Evolutionary conservation across 2,888 invertebrate genomes (phyloP), one percentile per base, ranked within the genome.

Genomic region (Formica aserva): DNA sequence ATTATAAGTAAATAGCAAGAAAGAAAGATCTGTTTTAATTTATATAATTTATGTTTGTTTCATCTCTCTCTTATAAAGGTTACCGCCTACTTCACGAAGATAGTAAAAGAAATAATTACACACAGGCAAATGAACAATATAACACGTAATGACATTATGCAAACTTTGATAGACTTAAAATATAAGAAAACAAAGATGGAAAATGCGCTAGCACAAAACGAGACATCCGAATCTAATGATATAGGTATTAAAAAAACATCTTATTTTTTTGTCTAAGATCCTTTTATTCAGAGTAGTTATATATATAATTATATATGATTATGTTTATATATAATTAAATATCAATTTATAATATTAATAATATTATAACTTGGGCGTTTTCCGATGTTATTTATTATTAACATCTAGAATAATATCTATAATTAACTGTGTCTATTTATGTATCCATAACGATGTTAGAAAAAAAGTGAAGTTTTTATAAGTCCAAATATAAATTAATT

Each of bases 401-500:
- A 38, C 9, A 38, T 38, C 35, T 35, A 35, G 8, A 38, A 38
- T 38, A 1, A 38, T 11, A 11, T 26, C 1, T 38, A 38, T 38
- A 38, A 38, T 9, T 35, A 35, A 8, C 35, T 35, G 35, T 35
- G 8, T 35, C 35, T 35, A 35, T 8, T 35, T 35, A 9, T 38
- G 38, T 26, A 26, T 26, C 1, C 41, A 41, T 41, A 41, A 41
- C 3, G 13, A 13, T 13, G 11, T 3, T 13, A 13, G 13, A 41
- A 38, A 41, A 11, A 55, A 55, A 52, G 6, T 1, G 38, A 57
- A 38, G 26, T 38, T 57, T 18, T 60, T 74, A 8, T 26, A 38
- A 38, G 38, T 26, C 22, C 15, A n/a, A 38, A 41, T 60, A n/a
- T 13, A 11, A 74, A 38, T 57, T 55, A 35, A 76, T 85, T 95